Evolutionary conservation across 30 jellyfish, hydroid and myxozoan genomes (phyloP), one percentile per base, ranked within the genome.

Genomic region (Pseudorhiza aurosa): DNA sequence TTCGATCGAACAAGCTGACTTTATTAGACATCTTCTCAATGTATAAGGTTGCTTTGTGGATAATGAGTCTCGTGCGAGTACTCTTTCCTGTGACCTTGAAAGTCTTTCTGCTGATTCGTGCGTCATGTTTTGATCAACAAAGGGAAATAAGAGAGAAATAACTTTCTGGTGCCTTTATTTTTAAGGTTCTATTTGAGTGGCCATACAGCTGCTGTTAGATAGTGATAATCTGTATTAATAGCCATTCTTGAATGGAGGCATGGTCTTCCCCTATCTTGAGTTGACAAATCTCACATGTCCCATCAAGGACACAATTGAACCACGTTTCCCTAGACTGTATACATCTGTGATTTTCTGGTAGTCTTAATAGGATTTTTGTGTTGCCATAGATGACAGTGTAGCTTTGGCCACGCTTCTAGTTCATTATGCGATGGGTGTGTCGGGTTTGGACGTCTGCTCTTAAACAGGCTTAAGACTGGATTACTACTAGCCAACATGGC

Each of bases 251-350:
- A 8, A 8, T 3, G 12, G n/a, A 4, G 8, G 62, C 62, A 17
- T 47, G 62, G 12, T 15, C 21, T 47, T 2, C 12, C 5, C n/a
- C n/a, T 5, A 47, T 8, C 6, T 5, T 7, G n/a, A 3, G 2
- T 4, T 8, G 62, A 8, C 12, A 47, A 6, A 60, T 60, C 75
- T 60, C 75, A 30, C 74, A 73, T 51, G 75, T 46, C 58, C 60
- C 25, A 26, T 24, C 49, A 60, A 29, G 51, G 12, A 60, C 53
- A 73, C 87, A 73, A 73, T 73, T 53, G 55, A 46, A 30, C 85
- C 87, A 73, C 87, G 87, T 69, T 53, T 35, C 14, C 32, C 75
- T 40, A 10, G 47, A 9, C 10, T 30, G 11, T 2, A 31, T 26
- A 60, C 75, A 60, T 60, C 75, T 60, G 75, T 29, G 17, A 26